Percentiles rank a stretch among this genome's conserved stretches.
phyloP scores from a whole-genome alignment of 2,113 vertebrate species.

The Oenanthe oenanthe region DNA sequence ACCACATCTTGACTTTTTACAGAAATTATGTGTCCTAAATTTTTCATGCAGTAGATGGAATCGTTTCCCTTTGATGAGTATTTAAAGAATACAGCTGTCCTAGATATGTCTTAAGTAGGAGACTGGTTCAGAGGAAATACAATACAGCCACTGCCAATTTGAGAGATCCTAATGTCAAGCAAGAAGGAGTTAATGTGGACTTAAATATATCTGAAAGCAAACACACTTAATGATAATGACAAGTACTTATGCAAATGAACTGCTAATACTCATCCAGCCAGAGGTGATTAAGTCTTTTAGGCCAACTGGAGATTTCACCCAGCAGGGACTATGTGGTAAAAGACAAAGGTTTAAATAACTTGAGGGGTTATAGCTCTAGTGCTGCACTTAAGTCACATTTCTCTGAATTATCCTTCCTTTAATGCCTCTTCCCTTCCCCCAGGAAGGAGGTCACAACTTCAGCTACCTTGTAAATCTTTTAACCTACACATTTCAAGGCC shows the following conservation, averaged over 20 bases:
- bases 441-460: conserved; percentile 15
- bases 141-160: not conserved
- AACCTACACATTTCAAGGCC: conserved; percentile 1
- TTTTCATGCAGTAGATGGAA: not conserved
- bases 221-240: conserved; percentile 67
- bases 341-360: conserved; percentile 21
- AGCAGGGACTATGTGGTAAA: conserved; percentile 13
- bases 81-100: not conserved
- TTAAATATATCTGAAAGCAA: conserved; percentile 67
- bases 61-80: not conserved
- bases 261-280: conserved; percentile 63
- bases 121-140: not conserved
- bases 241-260: conserved; percentile 67
- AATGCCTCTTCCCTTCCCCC: not conserved
- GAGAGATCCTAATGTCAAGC: not conserved
- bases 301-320: conserved; percentile 55
- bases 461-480: conserved; percentile 28
- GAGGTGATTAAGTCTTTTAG: conserved; percentile 63
- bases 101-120: not conserved
- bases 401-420: conserved; percentile 6
- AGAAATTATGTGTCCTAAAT: not conserved
- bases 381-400: not conserved
- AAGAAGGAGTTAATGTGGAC: conserved; percentile 59
- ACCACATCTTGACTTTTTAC: not conserved
- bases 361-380: conserved; percentile 20